Base-by-base conservation (phyloP, 2,797 vertebrate genomes). In the Paratrypauchen microcephalus region DNA sequence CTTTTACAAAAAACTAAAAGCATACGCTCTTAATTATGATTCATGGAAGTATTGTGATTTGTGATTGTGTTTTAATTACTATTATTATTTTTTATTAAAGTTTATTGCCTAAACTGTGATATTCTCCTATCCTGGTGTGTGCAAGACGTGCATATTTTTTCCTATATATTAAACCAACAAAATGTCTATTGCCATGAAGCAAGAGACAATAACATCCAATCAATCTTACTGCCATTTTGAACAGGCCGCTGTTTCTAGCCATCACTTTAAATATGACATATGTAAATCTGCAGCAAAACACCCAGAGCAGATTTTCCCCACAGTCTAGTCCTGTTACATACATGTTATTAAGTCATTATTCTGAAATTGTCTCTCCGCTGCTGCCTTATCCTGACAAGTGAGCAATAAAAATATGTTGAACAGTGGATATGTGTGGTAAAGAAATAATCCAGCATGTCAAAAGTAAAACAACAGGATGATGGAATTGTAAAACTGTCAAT, bases 401-500 rank as follows among this genome's bases (percentile, higher is more conserved):
- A 76, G 69, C 11, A 30, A 66, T 41, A 36, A 52, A 55, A 73
- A 69, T 61, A 64, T 64, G 68, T 28, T 58, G 62, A 70, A 45
- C 19, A 11, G 24, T 65, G 69, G 54, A 80, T 63, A 72, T 75
- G 65, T 72, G 73, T 72, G 72, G 69, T 65, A 77, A 61, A 54
- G 55, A 78, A 82, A 81, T 56, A 77, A 57, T 57, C 55, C 55
- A 88, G 85, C 73, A 69, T 57, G 82, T 21, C 80, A 88, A 86
- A 91, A 82, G 88, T 82, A 87, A 89, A 57, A 15, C 28, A 24
- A 26, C 55, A 18, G 15, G 26, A 30, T 45, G 65, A 77, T 77
- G 86, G 73, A 91, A 90, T 71, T 54, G 21, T 69, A 55, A 68
- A 30, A 69, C 78, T 75, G 81, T 78, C 81, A 77, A 63, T 76